These are phyloP conservation scores for Porites evermanni DNA, from an alignment of 92 coral and sea anemone genomes.

Conservation along the genomic window DNA sequence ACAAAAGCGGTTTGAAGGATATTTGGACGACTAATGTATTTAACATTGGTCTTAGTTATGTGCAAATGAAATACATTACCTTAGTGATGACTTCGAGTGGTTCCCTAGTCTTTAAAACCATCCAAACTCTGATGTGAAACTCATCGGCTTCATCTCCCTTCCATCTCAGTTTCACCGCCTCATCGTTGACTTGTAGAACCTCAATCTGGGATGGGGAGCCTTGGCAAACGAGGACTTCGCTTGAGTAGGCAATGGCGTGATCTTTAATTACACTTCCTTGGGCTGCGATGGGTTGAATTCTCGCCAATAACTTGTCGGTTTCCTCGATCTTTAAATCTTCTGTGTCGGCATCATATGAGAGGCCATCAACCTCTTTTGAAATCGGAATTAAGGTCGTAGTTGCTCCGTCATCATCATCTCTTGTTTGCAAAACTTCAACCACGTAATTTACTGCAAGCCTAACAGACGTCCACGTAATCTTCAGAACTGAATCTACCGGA, in stretches of 20 bases:
- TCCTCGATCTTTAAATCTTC: background rate
- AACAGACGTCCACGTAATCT: conserved; percentile 21
- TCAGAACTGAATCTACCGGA: conserved; percentile 4
- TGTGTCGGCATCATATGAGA: background rate
- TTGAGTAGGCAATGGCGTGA: conserved; percentile 3
- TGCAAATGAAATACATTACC: background rate
- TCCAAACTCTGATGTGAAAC: conserved; percentile 15
- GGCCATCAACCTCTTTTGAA: background rate
- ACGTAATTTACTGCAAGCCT: background rate
- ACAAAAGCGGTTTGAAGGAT: too few relatives aligned
- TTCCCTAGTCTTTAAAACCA: background rate
- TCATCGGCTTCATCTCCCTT: background rate
- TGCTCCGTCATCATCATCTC: background rate
- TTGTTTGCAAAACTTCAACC: conserved; percentile 12
- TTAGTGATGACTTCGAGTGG: background rate
- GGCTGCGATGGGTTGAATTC: background rate
- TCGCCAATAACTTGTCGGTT: conserved; percentile 1
- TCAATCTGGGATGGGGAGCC: conserved; percentile 8
- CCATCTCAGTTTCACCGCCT: background rate
- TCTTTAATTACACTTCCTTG: background rate
- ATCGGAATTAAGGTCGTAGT: background rate
- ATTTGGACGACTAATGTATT: too few relatives aligned
- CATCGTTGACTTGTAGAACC: background rate
- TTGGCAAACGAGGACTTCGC: background rate
- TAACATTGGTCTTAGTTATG: too few relatives aligned